Evolutionary conservation across 2,113 vertebrate genomes (phyloP), one percentile per base, ranked within the genome.

Genomic region (Etheostoma spectabile): DNA sequence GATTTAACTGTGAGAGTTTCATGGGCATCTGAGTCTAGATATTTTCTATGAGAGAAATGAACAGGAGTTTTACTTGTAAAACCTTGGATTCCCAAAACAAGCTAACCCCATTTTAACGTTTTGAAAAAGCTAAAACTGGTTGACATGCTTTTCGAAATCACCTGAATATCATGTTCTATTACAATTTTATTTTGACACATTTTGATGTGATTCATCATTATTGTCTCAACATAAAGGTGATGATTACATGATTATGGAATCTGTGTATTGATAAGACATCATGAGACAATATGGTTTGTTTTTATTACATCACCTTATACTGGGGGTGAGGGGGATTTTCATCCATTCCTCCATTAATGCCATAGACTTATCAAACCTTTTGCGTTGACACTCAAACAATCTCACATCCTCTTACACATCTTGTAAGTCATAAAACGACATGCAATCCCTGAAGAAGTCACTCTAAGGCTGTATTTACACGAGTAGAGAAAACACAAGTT

Each of bases 361-460:
- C 48, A 27, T 15, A 38, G n/a, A 5, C 35, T 11, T 21, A 3
- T 35, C 51, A 69, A 15, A 27, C 2, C 21, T 53, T 53, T 27
- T 52, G 5, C 24, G 24, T 45, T 21, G 0, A 14, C 22, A 18
- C 48, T 27, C 16, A 24, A 53, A 64, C 24, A 71, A 4, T 63
- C 35, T 63, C 35, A 33, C 49, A 27, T 49, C 38, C 33, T 57
- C 5, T 59, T 42, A 49, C 6, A 46, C 48, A 6, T 35, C 48
- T 30, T 13, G 33, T 66, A 7, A 30, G 16, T 42, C 56, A 18
- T 16, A 69, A 38, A 38, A 10, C 38, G 2, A 38, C 38, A 79
- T 16, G 2, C 5, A 59, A 30, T 86, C 79, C 80, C 60, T 64
- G 68, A 84, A 87, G 18, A 77, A 59, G 35, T 77, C 63, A 6